phyloP scores from a whole-genome alignment of 2,797 vertebrate genomes.

The Molossus alvarezi region DNA sequence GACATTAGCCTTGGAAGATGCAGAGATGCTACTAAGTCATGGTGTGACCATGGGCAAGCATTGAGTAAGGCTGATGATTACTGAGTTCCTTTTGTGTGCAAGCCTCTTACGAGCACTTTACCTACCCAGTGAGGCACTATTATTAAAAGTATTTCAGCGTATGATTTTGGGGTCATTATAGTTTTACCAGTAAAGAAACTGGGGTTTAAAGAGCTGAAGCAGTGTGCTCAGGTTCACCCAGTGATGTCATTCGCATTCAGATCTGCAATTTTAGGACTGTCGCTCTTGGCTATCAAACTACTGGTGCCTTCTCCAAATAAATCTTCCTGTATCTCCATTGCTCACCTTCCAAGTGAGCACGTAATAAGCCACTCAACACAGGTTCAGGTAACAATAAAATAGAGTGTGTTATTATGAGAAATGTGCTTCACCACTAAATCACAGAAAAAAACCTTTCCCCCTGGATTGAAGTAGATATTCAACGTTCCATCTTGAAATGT shows the following conservation, averaged over 20 bases:
- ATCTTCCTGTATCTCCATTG: background rate
- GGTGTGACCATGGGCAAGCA: background rate
- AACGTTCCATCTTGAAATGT: background rate
- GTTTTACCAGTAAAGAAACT: background rate
- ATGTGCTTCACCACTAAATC: background rate
- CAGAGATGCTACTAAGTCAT: background rate
- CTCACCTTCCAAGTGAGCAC: constrained; percentile 43
- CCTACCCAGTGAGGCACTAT: background rate
- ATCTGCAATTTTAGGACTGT: background rate
- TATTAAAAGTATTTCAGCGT: background rate
- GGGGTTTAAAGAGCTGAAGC: background rate
- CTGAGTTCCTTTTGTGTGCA: background rate
- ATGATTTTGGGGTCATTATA: background rate
- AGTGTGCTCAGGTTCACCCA: background rate
- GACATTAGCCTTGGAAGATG: background rate
- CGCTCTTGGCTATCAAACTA: constrained; percentile 5
- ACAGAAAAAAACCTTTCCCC: background rate
- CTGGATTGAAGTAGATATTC: background rate
- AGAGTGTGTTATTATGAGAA: background rate
- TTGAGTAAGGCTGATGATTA: background rate
- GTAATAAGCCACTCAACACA: background rate
- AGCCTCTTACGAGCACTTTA: background rate
- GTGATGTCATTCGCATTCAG: background rate
- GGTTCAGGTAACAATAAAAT: background rate
- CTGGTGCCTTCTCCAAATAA: background rate